A percentile compares a stretch with the other conserved stretches of the same genome.
Evolutionary conservation across 1,140 invertebrate genomes (phyloP).

Genomic region (Anoplolepis gracilipes): DNA sequence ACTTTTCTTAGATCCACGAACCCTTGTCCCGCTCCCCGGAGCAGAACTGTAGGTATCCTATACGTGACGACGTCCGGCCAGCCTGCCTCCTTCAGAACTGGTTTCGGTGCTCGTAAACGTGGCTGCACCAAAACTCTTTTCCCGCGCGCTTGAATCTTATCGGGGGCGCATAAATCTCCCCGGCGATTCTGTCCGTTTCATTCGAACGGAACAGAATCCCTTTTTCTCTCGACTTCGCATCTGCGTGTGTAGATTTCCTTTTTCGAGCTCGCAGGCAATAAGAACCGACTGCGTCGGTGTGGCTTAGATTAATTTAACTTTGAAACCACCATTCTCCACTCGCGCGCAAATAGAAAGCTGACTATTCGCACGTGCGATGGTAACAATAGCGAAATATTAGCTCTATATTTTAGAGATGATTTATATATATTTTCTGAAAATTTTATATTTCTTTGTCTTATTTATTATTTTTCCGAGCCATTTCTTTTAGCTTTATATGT

Average conservation of each 20-base stretch:
- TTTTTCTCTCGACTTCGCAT: not conserved
- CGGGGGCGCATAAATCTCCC: constrained; percentile 52
- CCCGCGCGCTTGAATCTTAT: constrained; percentile 52
- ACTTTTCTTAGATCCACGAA: constrained; percentile 54
- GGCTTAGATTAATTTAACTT: not conserved
- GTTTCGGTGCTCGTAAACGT: constrained; percentile 61
- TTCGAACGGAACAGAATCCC: not conserved
- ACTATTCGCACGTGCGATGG: not conserved
- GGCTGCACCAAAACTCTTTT: constrained; percentile 54
- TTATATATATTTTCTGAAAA: constrained; percentile 2
- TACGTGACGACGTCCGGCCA: constrained; percentile 25
- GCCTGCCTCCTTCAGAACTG: constrained; percentile 43
- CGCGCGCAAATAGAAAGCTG: not conserved
- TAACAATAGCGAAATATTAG: not conserved
- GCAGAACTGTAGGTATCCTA: constrained; percentile 38
- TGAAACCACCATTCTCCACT: not conserved
- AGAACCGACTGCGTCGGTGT: not conserved
- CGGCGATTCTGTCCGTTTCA: constrained; percentile 27
- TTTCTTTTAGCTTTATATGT: not conserved
- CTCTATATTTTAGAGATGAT: constrained; percentile 12
- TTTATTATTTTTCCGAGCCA: not conserved
- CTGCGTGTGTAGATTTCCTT: not conserved
- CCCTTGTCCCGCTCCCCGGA: constrained; percentile 33
- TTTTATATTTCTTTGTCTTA: not conserved
- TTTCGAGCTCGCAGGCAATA: not conserved